Conservation (phyloP, 2,888 invertebrate species). For the Cataglyphis altisquamis region DNA sequence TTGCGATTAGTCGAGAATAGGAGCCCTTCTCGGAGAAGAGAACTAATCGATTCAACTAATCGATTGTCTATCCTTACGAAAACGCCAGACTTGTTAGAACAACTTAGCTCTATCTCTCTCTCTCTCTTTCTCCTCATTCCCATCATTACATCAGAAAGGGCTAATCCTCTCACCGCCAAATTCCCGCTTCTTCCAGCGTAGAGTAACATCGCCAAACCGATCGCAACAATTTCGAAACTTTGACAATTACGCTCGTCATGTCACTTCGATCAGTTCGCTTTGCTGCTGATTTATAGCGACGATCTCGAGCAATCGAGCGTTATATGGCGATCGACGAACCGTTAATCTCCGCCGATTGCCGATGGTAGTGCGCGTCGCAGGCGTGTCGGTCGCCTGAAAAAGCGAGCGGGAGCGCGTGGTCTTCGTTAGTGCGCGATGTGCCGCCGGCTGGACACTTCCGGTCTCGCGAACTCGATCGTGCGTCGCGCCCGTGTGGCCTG, state of each 20-base stretch:
- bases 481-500: constrained; percentile 31
- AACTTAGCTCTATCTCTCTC: not conserved
- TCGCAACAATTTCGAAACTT: constrained; percentile 12
- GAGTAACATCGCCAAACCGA: not conserved
- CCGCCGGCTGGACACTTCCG: constrained; percentile 72
- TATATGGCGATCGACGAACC: constrained; percentile 52
- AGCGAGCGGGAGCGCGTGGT: constrained; percentile 47
- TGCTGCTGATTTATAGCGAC: constrained; percentile 14
- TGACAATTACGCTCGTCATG: constrained; percentile 16
- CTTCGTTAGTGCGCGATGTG: constrained; percentile 77
- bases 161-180: not conserved
- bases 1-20: constrained; percentile 8
- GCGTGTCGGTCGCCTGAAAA: constrained; percentile 41
- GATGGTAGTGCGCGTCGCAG: constrained; percentile 58
- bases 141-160: constrained; percentile 8
- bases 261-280: not conserved
- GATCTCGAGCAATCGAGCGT: constrained; percentile 45
- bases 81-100: not conserved
- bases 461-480: constrained; percentile 57
- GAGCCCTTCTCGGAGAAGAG: not conserved
- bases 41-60: constrained; percentile 3
- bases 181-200: constrained; percentile 23
- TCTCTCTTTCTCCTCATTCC: not conserved
- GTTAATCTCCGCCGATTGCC: constrained; percentile 56
- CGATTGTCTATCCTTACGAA: not conserved